Evolutionary conservation across 2,888 invertebrate species (phyloP), one percentile per base, ranked within the genome.

Genomic region (Salpingus planirostris): DNA sequence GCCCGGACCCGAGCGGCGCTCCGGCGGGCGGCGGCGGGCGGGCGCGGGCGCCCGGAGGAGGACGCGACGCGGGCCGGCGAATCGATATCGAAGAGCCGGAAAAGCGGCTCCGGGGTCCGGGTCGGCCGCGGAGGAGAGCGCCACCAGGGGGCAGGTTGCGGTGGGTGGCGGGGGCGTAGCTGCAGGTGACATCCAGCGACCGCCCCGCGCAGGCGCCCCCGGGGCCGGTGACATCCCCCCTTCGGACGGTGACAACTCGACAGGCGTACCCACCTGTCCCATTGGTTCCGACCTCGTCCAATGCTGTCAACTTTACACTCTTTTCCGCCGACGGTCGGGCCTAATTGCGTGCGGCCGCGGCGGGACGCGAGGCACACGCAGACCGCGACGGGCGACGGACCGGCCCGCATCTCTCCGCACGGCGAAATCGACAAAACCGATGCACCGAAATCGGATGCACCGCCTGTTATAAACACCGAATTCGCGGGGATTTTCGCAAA

Each of bases 201-300:
- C 62, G 60, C 62, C 62, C 55, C 54, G 55, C 59, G 60, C 62
- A 44, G 47, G 62, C 59, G 59, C 54, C 42, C 24, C 33, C 30
- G 25, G 27, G 26, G 32, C 45, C 54, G 59, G 59, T 62, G 62
- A 62, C 62, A 62, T 62, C 57, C 62, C 62, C 55, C 43, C 56
- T 50, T 34, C 33, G 28, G 30, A 23, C 54, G 62, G 62, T 62
- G 63, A 64, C 63, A 63, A 59, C 57, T 54, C 50, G 62, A 64
- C 63, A 59, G 58, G 52, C 59, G 58, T 55, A 59, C 58, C 62
- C 60, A 62, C 63, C 62, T 62, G 62, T 60, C 48, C 60, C 53
- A 60, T 60, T 60, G 60, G 62, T 51, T 51, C 58, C 46, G 48
- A 56, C 53, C 53, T 54, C 53, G 57, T 55, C 58, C 63, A 60